These are phyloP conservation scores for Anas georgica DNA, from an alignment of 2,797 vertebrate species.

Conservation along the genomic window DNA sequence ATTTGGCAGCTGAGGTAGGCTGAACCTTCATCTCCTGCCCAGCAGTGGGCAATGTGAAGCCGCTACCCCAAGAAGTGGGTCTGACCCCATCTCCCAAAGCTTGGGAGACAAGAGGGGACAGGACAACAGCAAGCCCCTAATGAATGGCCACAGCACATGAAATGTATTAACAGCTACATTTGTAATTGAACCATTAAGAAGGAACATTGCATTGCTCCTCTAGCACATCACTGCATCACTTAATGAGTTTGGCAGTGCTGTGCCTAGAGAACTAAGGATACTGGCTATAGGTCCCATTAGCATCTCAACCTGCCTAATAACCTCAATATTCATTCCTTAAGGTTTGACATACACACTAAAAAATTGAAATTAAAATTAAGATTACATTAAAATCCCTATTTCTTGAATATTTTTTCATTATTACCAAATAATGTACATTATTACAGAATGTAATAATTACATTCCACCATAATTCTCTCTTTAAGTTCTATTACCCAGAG, in stretches of 20 bases:
- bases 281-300: neutral
- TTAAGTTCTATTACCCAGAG: neutral
- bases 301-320: neutral
- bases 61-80: neutral
- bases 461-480: neutral
- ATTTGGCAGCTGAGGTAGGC: neutral
- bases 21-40: neutral
- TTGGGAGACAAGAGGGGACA: neutral
- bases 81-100: neutral
- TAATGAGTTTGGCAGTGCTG: neutral
- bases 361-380: neutral
- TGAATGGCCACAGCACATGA: neutral
- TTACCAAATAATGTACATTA: neutral
- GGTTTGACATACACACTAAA: neutral
- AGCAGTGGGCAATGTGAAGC: neutral
- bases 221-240: neutral
- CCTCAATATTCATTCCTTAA: neutral
- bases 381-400: rapidly evolving
- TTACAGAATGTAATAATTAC: too few relatives aligned
- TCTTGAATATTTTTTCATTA: neutral
- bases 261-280: neutral
- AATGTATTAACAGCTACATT: neutral
- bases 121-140: neutral
- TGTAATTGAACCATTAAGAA: neutral
- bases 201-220: neutral